Base-by-base conservation (phyloP, 2,113 vertebrate genomes). In the Paramisgurnus dabryanus region DNA sequence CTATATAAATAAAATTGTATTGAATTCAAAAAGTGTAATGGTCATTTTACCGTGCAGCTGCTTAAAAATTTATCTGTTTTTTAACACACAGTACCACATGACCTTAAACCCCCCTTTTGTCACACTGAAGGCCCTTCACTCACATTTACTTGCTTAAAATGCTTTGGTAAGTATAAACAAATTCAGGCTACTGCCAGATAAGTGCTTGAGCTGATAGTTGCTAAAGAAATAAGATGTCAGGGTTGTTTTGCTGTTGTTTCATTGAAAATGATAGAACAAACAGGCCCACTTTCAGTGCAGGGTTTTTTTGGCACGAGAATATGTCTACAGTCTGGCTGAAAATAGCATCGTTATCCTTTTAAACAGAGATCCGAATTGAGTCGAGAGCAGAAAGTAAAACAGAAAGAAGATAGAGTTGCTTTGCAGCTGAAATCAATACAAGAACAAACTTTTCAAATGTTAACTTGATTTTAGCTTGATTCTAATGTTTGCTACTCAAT, bases 151-250 rank as follows among this genome's bases (percentile, higher is more conserved):
- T 0, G 15, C 15, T 41, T 34, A 34, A 34, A 34, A 34, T 34
- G 27, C 27, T 34, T 34, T 41, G 17, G 53, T 57, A 57, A 72
- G 17, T 41, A 58, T 58, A 72, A 58, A 15, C 9, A 58, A 58
- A 72, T 72, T 72, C 17, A 6, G 41, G 53, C 17, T 18, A 72
- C 17, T 43, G 70, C 70, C 70, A 72, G 58, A 72, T 72, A 43
- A 72, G 1, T 72, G 53, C 17, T 3, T 60, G 9, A 18, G 70
- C 70, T 60, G 53, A 60, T 43, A 2, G n/a, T 13, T 60, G 40
- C n/a, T 22, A 60, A 57, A 71, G 70, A n/a, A 73, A 60, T 73
- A 73, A 60, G 39, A 73, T 60, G 39, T 73, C 55, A 43, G n/a
- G 8, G 53, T 18, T 72, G 53, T 73, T 73, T 43, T 73, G 53